phyloP scores from a whole-genome alignment of 2,797 vertebrate genomes.

The Squalus acanthias region DNA sequence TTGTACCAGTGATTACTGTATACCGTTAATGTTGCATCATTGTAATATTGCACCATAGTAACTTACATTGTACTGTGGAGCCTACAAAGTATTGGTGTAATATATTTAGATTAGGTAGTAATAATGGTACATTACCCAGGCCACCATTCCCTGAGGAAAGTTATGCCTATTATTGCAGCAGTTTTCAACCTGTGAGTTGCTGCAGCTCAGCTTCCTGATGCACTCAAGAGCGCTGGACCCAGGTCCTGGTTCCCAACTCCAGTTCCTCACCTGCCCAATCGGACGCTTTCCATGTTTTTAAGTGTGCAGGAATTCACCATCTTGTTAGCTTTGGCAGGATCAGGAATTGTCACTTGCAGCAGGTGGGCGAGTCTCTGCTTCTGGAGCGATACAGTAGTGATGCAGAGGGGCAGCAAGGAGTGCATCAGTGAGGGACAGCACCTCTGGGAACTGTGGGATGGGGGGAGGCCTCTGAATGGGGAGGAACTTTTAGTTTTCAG shows the following conservation, averaged over 20 bases:
- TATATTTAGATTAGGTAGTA: not conserved
- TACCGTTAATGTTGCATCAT: not conserved
- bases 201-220: not conserved
- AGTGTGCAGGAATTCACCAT: not conserved
- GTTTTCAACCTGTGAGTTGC: not conserved
- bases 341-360: not conserved
- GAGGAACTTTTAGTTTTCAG: not conserved
- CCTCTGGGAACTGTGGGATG: not conserved
- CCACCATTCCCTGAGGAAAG: no score
- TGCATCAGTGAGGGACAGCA: not conserved
- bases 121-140: not conserved
- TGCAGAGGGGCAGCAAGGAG: not conserved
- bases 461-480: not conserved
- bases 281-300: not conserved
- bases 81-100: not conserved
- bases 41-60: not conserved
- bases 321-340: not conserved
- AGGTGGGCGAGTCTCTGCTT: not conserved
- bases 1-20: not conserved
- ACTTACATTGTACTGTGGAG: not conserved
- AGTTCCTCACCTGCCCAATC: not conserved
- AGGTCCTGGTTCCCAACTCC: not conserved
- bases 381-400: no score
- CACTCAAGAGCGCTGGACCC: not conserved
- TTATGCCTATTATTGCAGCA: not conserved